Base-by-base conservation (phyloP, 2,888 invertebrate genomes). In the Dascillus cervinus region DNA sequence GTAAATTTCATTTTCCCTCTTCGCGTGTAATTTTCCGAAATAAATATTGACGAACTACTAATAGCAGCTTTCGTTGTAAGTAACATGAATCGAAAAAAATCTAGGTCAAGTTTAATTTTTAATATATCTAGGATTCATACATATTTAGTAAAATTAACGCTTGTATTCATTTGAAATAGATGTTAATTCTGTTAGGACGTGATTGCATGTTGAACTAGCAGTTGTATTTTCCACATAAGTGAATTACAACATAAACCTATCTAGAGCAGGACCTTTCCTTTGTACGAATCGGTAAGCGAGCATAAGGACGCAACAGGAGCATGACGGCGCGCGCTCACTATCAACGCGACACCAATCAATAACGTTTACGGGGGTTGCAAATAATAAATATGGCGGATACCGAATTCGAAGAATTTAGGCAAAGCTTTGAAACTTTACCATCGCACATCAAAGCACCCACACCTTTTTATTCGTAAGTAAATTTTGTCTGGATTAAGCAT, bases 331-430 rank as follows among this genome's bases (percentile, higher is more conserved):
- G 28, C 17, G 29, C 13, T 22, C 26, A 13, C 21, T 5, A 17
- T 10, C 11, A 21, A 27, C 28, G 11, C 29, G 19, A 27, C 22
- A 11, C 13, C 15, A 34, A 40, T 40, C 40, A 29, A 40, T 40
- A 40, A n/a, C n/a, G n/a, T n/a, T n/a, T n/a, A n/a, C 26, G 26
- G 37, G 46, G 47, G 37, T 41, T 34, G 47, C 55, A 55, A 59
- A n/a, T n/a, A n/a, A 67, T 60, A 72, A 72, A 71, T 70, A 91
- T 91, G 90, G 90, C 89, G 57, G 91, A 91, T 73, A 82, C 81
- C 65, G 90, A 91, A 69, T 91, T 87, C 70, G 90, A 91, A 69
- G 87, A 91, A 75, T 89, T 91, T 71, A 82, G 83, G 56, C 81
- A 83, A 56, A 80, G 81, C 64, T 89, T 87, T 66, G 86, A 88